phyloP scores from a whole-genome alignment of 2,888 invertebrate species.

The Chrysolina oricalcia region DNA sequence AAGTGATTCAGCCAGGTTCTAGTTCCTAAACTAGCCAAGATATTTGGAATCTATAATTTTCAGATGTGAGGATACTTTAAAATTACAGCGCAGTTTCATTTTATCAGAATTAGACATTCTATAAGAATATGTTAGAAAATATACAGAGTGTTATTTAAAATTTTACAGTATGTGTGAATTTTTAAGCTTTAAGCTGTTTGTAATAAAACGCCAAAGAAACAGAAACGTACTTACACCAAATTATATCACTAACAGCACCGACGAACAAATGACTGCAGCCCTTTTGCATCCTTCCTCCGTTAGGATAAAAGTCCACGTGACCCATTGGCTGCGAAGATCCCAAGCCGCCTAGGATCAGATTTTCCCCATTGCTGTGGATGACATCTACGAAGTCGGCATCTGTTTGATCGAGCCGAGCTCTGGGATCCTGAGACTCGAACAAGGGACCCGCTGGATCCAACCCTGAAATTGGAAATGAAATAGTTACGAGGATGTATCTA shows the following conservation, averaged over 20 bases:
- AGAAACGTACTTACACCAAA: constrained; percentile 81
- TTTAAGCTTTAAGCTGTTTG: too few species aligned
- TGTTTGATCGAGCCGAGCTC: constrained; percentile 86
- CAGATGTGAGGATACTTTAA: too few species aligned
- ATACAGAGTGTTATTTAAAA: too few species aligned
- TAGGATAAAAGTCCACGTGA: constrained; percentile 93
- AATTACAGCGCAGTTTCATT: too few species aligned
- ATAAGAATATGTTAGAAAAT: too few species aligned
- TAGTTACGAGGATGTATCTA: background rate
- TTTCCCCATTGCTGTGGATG: constrained; percentile 95
- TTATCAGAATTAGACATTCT: too few species aligned
- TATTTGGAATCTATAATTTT: too few species aligned
- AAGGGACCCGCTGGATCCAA: constrained; percentile 93
- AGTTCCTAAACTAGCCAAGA: too few species aligned
- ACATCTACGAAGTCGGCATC: constrained; percentile 95
- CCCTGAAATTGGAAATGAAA: constrained; percentile 72
- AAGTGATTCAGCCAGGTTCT: too few species aligned
- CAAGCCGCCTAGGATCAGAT: constrained; percentile 90
- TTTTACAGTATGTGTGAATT: too few species aligned
- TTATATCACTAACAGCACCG: constrained; percentile 91
- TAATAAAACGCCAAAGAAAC: too few species aligned
- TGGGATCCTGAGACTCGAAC: constrained; percentile 91
- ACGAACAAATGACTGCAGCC: constrained; percentile 94
- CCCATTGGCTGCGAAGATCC: constrained; percentile 92
- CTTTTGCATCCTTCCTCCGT: constrained; percentile 92